Base-by-base conservation (phyloP, 2,888 invertebrate species). In the Cheilosia soror region DNA sequence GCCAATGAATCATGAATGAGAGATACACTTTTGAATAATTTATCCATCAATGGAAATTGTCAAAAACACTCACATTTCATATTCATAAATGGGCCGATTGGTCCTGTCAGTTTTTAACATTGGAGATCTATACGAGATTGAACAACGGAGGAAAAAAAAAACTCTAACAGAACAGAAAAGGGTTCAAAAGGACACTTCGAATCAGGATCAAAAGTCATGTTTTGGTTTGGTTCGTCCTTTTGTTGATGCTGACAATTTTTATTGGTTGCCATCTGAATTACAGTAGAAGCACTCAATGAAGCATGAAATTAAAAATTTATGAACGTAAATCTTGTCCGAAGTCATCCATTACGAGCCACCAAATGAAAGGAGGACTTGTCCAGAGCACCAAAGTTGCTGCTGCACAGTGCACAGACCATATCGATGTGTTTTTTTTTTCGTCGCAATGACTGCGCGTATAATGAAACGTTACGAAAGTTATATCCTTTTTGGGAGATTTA, bases 221-320 rank as follows among this genome's bases (percentile, higher is more conserved):
- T 76, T 33, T 27, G 33, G 44, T 69, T 60, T 47, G n/a, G 25
- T 29, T 44, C 25, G 58, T 42, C 37, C 37, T 37, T 25, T 57
- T 58, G 37, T 15, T 27, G 33, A 47, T 60, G 33, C 72, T 40
- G 60, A 25, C 13, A 25, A 53, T 53, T 72, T 72, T 72, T 62
- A 62, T 72, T 51, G 72, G 51, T 62, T 29, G 65, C 49, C 47
- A 58, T 66, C 66, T 49, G 65, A 58, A 66, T 37, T 51, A 77
- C 53, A 53, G 58, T 51, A 51, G 68, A 60, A 51, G 58, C 51
- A 69, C 68, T 69, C 77, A 77, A 77, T 77, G 77, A 77, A 77
- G 77, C 68, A 62, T 68, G 53, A 77, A 77, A 77, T 77, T 77
- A 77, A 77, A 77, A 68, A 68, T 69, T 62, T 68, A 77, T 69